Evolutionary conservation across 2,888 invertebrate species (phyloP).

Genomic region (Noctuana brunneofusca): DNA sequence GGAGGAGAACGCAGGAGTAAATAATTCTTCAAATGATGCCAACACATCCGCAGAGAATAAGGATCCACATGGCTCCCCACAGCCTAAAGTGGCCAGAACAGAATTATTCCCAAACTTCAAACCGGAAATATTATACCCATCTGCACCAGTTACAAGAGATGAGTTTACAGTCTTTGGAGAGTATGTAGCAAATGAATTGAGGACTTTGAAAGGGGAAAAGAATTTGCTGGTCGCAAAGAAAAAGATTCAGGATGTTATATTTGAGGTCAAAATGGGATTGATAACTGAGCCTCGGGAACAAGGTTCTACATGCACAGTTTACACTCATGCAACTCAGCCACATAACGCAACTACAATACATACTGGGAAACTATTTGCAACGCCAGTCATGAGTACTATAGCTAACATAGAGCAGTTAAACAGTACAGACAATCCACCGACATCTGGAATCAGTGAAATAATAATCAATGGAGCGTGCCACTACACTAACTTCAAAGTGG

Average conservation of each 20-base stretch:
- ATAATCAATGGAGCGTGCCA: conserved; percentile 71
- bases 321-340: conserved; percentile 51
- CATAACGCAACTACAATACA: conserved; percentile 52
- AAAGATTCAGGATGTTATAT: conserved; percentile 84
- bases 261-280: conserved; percentile 84
- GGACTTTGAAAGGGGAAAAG: conserved; percentile 81
- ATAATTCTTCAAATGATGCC: conserved; percentile 50
- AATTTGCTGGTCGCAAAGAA: conserved; percentile 82
- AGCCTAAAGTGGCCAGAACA: conserved; percentile 57
- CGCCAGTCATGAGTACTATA: conserved; percentile 58
- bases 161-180: conserved; percentile 84
- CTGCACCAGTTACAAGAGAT: conserved; percentile 61
- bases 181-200: conserved; percentile 83
- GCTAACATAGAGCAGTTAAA: conserved; percentile 64
- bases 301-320: conserved; percentile 55
- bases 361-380: conserved; percentile 61
- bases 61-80: conserved; percentile 53
- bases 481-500: conserved; percentile 74
- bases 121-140: conserved; percentile 51
- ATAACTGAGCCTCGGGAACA: conserved; percentile 67
- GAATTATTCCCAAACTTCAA: conserved; percentile 53
- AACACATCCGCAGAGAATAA: conserved; percentile 55
- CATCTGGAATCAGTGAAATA: conserved; percentile 69
- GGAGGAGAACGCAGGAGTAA: conserved; percentile 57
- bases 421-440: conserved; percentile 57